Evolutionary conservation across 2,797 vertebrate genomes (phyloP), one percentile per base, ranked within the genome.

Genomic region (Gallirallus australis): DNA sequence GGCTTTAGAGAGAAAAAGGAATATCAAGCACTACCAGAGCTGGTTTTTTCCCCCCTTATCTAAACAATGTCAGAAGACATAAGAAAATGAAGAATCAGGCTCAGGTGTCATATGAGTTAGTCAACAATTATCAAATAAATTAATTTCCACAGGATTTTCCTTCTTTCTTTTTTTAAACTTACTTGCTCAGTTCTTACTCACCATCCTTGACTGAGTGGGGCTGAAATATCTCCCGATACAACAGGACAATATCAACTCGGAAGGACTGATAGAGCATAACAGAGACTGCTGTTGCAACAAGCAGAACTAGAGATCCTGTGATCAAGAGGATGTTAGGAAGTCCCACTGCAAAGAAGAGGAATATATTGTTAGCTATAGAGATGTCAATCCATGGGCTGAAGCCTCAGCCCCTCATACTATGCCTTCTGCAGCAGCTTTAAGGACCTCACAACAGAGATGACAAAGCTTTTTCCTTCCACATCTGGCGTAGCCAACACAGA

Each of bases 221-320:
- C 40, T 80, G 89, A 52, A 97, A 71, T 82, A 87, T 95, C 21
- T 89, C 80, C 78, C 98, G 96, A 72, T 97, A 97, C 23, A 98
- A 40, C 13, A 99, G 97, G 52, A 96, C 64, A 0, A 98, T 94
- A 90, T 98, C 98, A 35, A 98, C 89, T 24, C 83, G 86, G 47
- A 98, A 98, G 83, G 50, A 97, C 54, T 97, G 98, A 35, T 98
- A 80, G 52, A 97, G 71, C 28, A 59, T 63, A 50, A 97, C 42
- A 17, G 83, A 52, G 16, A 90, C 66, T 7, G 86, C 69, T 47
- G 97, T 45, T 45, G 95, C 76, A 45, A 96, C 12, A 7, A 98
- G 17, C 61, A 98, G 45, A 71, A 96, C 70, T 72, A 95, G 93
- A 76, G 95, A 57, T 40, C 69, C 92, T 39, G 30, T 6, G 1